phyloP scores from a whole-genome alignment of 1,140 invertebrate species.

The Drosophila sproati region DNA sequence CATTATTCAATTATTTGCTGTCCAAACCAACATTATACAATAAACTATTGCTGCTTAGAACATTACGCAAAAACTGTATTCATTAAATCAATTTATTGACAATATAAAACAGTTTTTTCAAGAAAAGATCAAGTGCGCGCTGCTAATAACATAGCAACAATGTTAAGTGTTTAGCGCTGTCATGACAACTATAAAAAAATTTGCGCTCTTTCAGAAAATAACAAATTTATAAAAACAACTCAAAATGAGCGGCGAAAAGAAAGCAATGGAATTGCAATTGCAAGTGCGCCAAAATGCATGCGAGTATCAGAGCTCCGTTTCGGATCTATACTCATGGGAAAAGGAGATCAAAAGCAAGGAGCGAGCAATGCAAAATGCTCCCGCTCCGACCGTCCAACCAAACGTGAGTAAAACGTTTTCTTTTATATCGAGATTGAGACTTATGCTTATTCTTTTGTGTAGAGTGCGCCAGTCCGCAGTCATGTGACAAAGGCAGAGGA shows the following conservation, averaged over 20 bases:
- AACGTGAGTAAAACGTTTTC: constrained; percentile 48
- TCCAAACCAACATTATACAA: neutral
- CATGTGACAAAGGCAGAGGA: constrained; percentile 28
- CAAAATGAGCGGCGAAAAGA: constrained; percentile 76
- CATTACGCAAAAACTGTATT: neutral
- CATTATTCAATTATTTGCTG: neutral
- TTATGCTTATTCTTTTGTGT: neutral
- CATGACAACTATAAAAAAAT: constrained; percentile 47
- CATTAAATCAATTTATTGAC: neutral
- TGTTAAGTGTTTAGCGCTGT: constrained; percentile 24
- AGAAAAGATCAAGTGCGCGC: neutral
- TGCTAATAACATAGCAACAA: neutral
- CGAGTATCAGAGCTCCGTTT: constrained; percentile 89
- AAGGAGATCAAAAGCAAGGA: constrained; percentile 93
- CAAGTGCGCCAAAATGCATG: constrained; percentile 90
- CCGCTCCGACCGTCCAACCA: constrained; percentile 30
- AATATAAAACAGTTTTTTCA: neutral
- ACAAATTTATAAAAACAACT: constrained; percentile 34
- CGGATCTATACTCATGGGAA: constrained; percentile 93
- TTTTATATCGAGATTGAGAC: neutral
- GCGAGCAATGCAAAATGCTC: constrained; percentile 77
- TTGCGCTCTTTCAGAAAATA: constrained; percentile 35
- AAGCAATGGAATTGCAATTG: constrained; percentile 88
- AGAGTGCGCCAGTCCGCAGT: constrained; percentile 63
- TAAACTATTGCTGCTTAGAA: neutral